A percentile compares a stretch with the other conserved stretches of the same genome.
These are phyloP conservation scores for Pogonophryne albipinna DNA, from an alignment of 2,797 vertebrate species.

Conservation along the genomic window DNA sequence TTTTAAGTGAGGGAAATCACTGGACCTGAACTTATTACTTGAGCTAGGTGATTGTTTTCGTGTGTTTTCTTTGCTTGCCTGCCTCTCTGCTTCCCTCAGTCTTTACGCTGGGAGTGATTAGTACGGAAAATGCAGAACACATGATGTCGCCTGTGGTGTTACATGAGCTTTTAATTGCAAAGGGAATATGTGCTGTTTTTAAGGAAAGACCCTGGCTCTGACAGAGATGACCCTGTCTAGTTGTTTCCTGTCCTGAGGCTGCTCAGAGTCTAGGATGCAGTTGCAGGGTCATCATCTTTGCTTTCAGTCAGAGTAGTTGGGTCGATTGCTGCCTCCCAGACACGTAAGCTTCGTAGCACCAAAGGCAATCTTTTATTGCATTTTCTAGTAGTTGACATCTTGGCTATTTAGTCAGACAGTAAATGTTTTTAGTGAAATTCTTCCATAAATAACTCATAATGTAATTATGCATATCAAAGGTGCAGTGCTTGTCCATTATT, in stretches of 20 bases:
- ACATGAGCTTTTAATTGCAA: conserved; percentile 70
- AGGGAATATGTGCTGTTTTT: conserved; percentile 50
- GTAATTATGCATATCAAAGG: neutral
- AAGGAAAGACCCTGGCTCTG: conserved; percentile 37
- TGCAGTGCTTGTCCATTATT: neutral
- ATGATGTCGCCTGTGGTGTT: conserved; percentile 53
- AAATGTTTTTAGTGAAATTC: conserved; percentile 11
- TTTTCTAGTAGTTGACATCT: conserved; percentile 30
- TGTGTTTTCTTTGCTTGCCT: conserved; percentile 1
- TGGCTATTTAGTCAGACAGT: conserved; percentile 6
- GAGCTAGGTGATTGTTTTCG: conserved; percentile 43
- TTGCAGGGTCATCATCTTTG: conserved; percentile 16
- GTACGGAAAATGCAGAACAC: conserved; percentile 53
- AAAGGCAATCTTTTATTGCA: conserved; percentile 1
- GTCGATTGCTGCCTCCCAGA: conserved; percentile 49
- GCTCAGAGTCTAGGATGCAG: conserved; percentile 16
- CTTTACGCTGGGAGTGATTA: conserved; percentile 51
- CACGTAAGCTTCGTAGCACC: conserved; percentile 12
- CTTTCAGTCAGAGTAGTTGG: conserved; percentile 16
- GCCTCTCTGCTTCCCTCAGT: conserved; percentile 16
- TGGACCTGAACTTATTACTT: conserved; percentile 74
- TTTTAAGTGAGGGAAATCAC: conserved; percentile 61
- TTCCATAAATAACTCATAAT: neutral
- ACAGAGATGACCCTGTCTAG: conserved; percentile 36
- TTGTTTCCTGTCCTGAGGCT: conserved; percentile 42